Evolutionary conservation across 1,140 invertebrate species (phyloP).

Genomic region (Popillia japonica): DNA sequence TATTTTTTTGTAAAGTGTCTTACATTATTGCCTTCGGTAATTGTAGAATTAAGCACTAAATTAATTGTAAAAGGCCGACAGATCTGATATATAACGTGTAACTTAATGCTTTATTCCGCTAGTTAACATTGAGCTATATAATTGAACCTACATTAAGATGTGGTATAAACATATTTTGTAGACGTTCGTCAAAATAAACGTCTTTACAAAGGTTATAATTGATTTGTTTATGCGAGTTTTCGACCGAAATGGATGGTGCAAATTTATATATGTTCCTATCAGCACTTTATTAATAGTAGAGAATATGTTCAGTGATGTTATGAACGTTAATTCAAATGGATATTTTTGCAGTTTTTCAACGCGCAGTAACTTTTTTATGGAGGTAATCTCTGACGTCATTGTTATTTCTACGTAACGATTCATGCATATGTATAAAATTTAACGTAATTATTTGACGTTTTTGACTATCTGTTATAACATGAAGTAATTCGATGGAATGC

Average conservation of each 20-base stretch:
- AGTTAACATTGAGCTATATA: not conserved
- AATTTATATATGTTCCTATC: not conserved
- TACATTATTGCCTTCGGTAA: no score
- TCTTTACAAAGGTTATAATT: not conserved
- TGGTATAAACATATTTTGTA: not conserved
- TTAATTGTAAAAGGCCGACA: no score
- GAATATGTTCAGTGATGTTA: not conserved
- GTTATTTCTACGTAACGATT: not conserved
- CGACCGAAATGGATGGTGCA: not conserved
- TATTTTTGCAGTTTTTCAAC: not conserved
- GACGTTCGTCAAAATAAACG: conserved; percentile 1
- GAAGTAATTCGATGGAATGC: no score
- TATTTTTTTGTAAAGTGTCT: no score
- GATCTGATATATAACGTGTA: no score
- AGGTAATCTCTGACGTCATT: not conserved
- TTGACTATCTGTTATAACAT: no score
- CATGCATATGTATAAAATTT: no score
- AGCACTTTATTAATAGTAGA: not conserved
- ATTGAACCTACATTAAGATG: not conserved
- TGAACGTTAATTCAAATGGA: not conserved
- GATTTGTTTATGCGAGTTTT: conserved; percentile 9
- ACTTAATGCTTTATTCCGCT: not conserved
- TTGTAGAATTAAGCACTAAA: no score
- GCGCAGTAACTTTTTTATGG: not conserved
- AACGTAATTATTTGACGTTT: no score